Conservation (phyloP, 2,888 invertebrate species). For the Pycnomerus fuliginosus region DNA sequence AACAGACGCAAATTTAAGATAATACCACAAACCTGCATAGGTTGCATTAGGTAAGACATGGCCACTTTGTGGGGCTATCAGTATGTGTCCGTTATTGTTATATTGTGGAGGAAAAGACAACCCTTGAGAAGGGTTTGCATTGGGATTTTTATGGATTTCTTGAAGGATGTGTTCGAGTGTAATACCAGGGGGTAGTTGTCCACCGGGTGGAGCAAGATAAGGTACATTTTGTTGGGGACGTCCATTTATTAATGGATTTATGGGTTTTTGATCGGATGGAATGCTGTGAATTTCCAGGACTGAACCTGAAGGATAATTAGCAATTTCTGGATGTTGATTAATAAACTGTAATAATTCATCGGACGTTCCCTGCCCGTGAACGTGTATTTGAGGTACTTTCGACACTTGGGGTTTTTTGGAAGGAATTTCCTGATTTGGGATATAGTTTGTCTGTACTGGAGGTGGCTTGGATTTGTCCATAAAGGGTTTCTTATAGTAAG, state of each 20-base stretch:
- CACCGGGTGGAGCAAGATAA: constrained; percentile 34
- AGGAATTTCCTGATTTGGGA: constrained; percentile 16
- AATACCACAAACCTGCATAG: constrained; percentile 36
- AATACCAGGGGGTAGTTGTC: constrained; percentile 39
- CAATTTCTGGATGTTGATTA: constrained; percentile 50
- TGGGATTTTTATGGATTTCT: constrained; percentile 45
- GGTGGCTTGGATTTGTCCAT: constrained; percentile 25
- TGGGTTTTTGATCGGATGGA: constrained; percentile 7
- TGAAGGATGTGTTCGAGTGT: constrained; percentile 47
- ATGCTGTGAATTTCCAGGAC: constrained; percentile 47
- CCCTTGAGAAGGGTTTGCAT: constrained; percentile 26
- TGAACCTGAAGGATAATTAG: constrained; percentile 50
- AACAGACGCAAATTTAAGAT: constrained; percentile 5
- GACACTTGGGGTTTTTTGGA: constrained; percentile 16
- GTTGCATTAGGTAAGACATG: constrained; percentile 36
- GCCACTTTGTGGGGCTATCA: constrained; percentile 41
- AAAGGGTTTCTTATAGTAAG: constrained; percentile 43
- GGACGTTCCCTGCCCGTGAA: constrained; percentile 44
- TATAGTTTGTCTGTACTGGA: constrained; percentile 17
- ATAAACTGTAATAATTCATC: constrained; percentile 50
- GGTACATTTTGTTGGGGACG: constrained; percentile 34
- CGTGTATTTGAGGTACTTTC: constrained; percentile 26
- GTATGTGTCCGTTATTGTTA: constrained; percentile 36
- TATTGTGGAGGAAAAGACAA: constrained; percentile 20
- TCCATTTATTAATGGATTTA: constrained; percentile 6